phyloP scores from a whole-genome alignment of 2,113 vertebrate genomes.

The Arothron firmamentum region DNA sequence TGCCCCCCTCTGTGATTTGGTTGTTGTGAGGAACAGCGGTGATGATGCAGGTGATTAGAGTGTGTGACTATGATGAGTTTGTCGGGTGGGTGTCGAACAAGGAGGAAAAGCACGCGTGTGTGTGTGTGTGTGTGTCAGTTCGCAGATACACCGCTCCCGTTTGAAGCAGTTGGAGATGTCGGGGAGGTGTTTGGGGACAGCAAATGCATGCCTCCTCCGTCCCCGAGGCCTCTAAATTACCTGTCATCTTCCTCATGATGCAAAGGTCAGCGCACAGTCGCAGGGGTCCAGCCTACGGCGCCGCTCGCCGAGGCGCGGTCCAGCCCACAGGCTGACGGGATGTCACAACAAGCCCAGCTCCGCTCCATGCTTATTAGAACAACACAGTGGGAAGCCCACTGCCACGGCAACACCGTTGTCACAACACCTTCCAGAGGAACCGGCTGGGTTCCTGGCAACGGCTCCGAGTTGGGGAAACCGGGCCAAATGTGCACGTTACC shows the following conservation, averaged over 20 bases:
- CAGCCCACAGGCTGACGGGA: constrained; percentile 71
- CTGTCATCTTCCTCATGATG: constrained; percentile 82
- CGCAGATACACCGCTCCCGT: constrained; percentile 20
- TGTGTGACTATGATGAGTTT: constrained; percentile 1
- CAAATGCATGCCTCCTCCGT: constrained; percentile 64
- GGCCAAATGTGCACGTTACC: too few species aligned
- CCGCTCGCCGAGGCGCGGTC: constrained; percentile 54
- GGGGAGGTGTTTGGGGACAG: constrained; percentile 56
- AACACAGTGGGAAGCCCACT: constrained; percentile 57
- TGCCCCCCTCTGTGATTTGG: constrained; percentile 66
- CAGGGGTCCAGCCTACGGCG: constrained; percentile 79
- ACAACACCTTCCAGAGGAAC: constrained; percentile 48
- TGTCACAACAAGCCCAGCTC: constrained; percentile 67
- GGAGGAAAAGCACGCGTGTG: too few species aligned
- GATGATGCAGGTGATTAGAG: constrained; percentile 68
- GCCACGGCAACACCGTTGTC: constrained; percentile 40
- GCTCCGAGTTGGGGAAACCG: neutral
- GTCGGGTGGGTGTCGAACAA: constrained; percentile 2
- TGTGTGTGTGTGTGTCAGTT: constrained; percentile 2
- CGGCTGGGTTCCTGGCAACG: constrained; percentile 29
- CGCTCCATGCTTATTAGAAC: constrained; percentile 65
- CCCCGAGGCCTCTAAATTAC: constrained; percentile 76
- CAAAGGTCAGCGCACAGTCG: constrained; percentile 84
- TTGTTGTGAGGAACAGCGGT: constrained; percentile 56
- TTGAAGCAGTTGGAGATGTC: constrained; percentile 36